These are phyloP conservation scores for Philereme vetulata DNA, from an alignment of 2,888 invertebrate species.

Conservation along the genomic window DNA sequence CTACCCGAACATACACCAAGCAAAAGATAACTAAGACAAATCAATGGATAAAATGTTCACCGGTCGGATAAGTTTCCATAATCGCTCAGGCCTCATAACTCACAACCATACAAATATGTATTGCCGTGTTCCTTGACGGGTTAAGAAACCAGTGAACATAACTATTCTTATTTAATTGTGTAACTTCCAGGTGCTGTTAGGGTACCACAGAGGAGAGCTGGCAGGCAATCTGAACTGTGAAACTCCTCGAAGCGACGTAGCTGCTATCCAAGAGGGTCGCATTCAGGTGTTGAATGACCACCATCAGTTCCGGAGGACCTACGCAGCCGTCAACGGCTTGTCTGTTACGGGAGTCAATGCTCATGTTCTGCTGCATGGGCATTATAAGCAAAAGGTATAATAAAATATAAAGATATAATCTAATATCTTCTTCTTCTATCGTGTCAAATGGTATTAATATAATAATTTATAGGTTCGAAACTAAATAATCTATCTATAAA, in stretches of 20 bases:
- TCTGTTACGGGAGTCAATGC: constrained; percentile 55
- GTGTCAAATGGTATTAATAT: too few species aligned
- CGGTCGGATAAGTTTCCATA: too few species aligned
- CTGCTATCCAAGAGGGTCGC: constrained; percentile 73
- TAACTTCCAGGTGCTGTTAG: constrained; percentile 68
- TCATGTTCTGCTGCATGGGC: constrained; percentile 54
- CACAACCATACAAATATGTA: too few species aligned
- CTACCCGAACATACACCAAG: not conserved
- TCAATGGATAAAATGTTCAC: too few species aligned
- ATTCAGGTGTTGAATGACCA: constrained; percentile 83
- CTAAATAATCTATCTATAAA: too few species aligned
- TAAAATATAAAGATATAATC: too few species aligned
- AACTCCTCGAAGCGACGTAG: constrained; percentile 74
- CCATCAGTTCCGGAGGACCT: constrained; percentile 79
- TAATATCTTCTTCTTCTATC: too few species aligned
- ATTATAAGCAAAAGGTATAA: constrained; percentile 56
- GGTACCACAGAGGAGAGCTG: constrained; percentile 86
- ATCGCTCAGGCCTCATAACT: too few species aligned
- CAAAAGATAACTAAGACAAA: not conserved
- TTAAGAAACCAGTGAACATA: too few species aligned
- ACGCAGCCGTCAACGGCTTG: constrained; percentile 53
- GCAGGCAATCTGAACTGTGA: constrained; percentile 88
- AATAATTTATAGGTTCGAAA: too few species aligned
- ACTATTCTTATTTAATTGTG: not conserved
- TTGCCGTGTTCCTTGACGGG: too few species aligned